These are phyloP conservation scores for Phragmatobia fuliginosa DNA, from an alignment of 2,888 invertebrate genomes.

Conservation along the genomic window DNA sequence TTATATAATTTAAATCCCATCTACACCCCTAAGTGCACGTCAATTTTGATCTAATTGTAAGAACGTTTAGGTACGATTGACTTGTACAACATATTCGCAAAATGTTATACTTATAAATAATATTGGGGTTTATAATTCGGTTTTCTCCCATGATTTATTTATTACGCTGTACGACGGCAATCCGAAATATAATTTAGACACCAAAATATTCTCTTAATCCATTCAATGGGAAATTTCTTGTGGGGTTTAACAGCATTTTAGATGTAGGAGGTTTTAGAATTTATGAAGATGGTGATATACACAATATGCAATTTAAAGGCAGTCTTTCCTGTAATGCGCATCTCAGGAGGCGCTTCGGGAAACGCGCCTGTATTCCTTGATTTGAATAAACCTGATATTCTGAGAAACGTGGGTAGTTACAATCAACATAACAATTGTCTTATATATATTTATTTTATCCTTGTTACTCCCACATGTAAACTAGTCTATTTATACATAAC, in stretches of 20 bases:
- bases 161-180: background rate
- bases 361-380: background rate
- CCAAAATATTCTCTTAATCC: background rate
- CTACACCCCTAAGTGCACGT: background rate
- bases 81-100: background rate
- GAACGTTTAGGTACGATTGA: background rate
- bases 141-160: background rate
- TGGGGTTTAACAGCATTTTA: background rate
- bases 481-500: too few relatives aligned
- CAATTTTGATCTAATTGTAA: background rate
- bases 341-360: background rate
- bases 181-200: background rate
- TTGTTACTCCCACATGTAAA: too few relatives aligned
- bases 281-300: background rate
- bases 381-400: background rate
- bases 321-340: background rate
- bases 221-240: background rate
- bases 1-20: background rate
- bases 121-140: background rate
- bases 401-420: background rate
- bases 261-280: background rate
- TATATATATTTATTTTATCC: too few relatives aligned
- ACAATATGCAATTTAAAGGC: background rate
- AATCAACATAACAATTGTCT: background rate
- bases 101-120: too few relatives aligned